phyloP scores from a whole-genome alignment of 2,113 vertebrate species.

The Saguinus imperator region DNA sequence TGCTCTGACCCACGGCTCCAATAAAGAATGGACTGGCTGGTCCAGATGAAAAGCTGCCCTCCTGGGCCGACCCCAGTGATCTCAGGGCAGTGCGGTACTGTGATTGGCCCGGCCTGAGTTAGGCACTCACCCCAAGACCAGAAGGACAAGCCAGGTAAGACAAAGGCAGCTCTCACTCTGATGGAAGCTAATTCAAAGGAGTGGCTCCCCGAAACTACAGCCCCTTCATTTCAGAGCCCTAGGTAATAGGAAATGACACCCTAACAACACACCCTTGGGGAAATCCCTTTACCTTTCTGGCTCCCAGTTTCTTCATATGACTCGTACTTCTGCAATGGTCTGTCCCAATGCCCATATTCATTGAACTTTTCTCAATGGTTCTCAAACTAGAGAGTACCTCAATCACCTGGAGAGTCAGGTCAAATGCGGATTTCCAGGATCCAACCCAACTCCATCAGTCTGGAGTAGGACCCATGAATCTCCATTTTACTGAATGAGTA shows the following conservation, averaged over 20 bases:
- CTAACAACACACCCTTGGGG: neutral
- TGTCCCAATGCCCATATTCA: neutral
- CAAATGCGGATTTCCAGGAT: neutral
- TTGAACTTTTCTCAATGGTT: neutral
- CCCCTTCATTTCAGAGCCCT: neutral
- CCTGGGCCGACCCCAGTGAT: neutral
- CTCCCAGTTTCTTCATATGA: neutral
- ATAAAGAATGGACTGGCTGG: neutral
- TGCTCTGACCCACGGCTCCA: neutral
- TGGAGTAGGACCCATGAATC: neutral
- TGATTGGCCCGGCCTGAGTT: neutral
- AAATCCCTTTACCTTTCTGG: neutral
- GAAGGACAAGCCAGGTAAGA: neutral
- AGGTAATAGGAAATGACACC: neutral
- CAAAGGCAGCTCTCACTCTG: neutral
- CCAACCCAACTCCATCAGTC: neutral
- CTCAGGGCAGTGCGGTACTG: neutral
- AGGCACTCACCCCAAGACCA: neutral
- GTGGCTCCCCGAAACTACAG: neutral
- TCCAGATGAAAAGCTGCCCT: neutral
- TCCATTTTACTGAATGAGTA: neutral
- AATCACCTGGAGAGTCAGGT: neutral
- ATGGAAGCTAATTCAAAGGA: neutral
- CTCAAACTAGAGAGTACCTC: neutral
- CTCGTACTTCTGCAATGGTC: neutral